A percentile compares a stretch with the other conserved stretches of the same genome.
These are phyloP conservation scores for Caligus rogercresseyi DNA, from an alignment of 1,140 invertebrate species.

Conservation along the genomic window DNA sequence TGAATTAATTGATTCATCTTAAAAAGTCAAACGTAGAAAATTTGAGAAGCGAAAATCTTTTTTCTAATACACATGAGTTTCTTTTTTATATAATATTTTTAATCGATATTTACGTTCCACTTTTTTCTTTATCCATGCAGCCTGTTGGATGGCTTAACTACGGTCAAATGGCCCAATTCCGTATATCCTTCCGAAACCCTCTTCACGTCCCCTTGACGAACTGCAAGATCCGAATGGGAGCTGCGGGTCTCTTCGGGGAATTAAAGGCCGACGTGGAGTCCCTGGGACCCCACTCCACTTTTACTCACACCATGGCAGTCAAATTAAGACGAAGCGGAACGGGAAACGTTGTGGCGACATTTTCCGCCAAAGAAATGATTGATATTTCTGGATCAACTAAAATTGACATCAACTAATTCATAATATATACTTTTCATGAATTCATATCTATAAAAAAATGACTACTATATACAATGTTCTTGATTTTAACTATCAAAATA, in stretches of 20 bases:
- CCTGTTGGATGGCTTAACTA: slow-evolving; percentile 15
- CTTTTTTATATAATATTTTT: too few relatives aligned
- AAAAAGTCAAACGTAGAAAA: too few relatives aligned
- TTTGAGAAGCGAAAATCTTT: too few relatives aligned
- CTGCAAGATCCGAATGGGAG: slow-evolving; percentile 22
- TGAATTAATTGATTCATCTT: too few relatives aligned
- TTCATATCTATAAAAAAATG: too few relatives aligned
- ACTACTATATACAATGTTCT: too few relatives aligned
- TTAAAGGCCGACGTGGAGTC: not conserved
- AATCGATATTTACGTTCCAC: too few relatives aligned
- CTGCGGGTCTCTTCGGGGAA: slow-evolving; percentile 19
- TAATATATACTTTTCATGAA: too few relatives aligned
- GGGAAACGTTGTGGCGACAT: not conserved
- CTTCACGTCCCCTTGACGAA: slow-evolving; percentile 22
- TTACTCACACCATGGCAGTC: not conserved
- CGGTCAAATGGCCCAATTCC: slow-evolving; percentile 19
- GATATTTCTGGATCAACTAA: not conserved
- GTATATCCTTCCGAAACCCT: slow-evolving; percentile 23
- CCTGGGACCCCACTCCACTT: not conserved
- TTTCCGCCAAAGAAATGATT: not conserved
- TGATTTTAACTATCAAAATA: too few relatives aligned
- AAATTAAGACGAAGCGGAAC: not conserved
- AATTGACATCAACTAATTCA: not conserved
- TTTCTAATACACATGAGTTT: too few relatives aligned
- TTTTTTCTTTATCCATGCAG: not conserved